Conservation (phyloP, 2,888 invertebrate genomes). For the Platynereis dumerilii region DNA sequence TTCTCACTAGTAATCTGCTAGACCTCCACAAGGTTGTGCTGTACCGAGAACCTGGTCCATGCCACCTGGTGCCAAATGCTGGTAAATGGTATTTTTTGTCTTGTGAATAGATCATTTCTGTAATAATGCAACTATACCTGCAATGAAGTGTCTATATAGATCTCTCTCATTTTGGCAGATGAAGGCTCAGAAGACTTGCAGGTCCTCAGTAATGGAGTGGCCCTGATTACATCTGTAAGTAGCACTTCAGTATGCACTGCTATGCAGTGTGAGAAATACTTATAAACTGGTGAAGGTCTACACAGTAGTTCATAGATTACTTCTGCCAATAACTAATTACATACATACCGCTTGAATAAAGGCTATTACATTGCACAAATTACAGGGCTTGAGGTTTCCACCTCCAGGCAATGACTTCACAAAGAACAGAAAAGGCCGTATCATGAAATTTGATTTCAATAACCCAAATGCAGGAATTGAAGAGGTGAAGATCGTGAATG, state of each 20-base stretch:
- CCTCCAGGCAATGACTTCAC: not conserved
- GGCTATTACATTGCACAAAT: no score
- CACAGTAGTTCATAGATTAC: no score
- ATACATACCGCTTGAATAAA: no score
- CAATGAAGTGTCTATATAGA: no score
- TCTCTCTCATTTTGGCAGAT: slow-evolving; percentile 35
- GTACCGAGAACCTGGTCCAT: slow-evolving; percentile 36
- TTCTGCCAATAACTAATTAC: no score
- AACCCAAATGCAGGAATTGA: slow-evolving; percentile 10
- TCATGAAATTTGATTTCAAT: slow-evolving; percentile 12
- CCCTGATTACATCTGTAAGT: slow-evolving; percentile 48
- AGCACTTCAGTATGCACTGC: no score
- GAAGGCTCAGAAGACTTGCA: slow-evolving; percentile 49
- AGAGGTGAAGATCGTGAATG: not conserved
- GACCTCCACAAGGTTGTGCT: slow-evolving; percentile 9
- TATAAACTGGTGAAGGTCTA: no score
- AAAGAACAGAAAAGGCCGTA: not conserved
- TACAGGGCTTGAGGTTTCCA: not conserved
- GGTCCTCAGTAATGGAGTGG: slow-evolving; percentile 44
- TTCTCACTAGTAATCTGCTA: no score
- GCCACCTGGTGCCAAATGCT: slow-evolving; percentile 30
- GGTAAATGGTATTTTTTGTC: slow-evolving; percentile 25
- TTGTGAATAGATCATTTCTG: no score
- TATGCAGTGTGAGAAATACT: no score
- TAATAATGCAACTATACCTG: no score